phyloP scores from a whole-genome alignment of 2,113 vertebrate genomes.

The Triplophysa dalaica region DNA sequence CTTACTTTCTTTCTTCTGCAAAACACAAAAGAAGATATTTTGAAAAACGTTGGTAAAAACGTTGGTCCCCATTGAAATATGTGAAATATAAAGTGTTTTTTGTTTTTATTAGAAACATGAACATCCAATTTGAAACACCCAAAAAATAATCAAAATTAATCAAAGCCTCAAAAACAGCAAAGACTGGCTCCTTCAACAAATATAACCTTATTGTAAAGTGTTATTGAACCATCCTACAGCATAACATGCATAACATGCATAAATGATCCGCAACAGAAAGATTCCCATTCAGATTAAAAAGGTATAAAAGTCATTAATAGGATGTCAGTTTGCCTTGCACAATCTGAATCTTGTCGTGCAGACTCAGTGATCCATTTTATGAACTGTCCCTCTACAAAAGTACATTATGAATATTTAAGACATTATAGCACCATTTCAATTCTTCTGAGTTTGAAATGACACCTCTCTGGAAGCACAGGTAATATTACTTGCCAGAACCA shows the following conservation, averaged over 20 bases:
- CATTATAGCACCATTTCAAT: not conserved
- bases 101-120: too few relatives aligned
- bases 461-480: not conserved
- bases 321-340: constrained; percentile 35
- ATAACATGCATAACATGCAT: not conserved
- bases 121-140: too few relatives aligned
- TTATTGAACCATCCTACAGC: too few relatives aligned
- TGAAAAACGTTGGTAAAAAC: too few relatives aligned
- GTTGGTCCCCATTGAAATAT: too few relatives aligned
- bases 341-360: constrained; percentile 15
- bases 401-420: constrained; percentile 39
- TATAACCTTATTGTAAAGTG: too few relatives aligned
- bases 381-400: constrained; percentile 19
- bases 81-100: too few relatives aligned
- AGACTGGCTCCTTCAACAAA: too few relatives aligned
- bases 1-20: too few relatives aligned
- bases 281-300: not conserved
- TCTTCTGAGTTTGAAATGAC: not conserved
- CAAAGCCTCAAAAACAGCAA: too few relatives aligned
- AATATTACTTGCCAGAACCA: not conserved
- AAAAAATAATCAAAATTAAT: too few relatives aligned
- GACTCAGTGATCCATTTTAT: constrained; percentile 23
- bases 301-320: constrained; percentile 22
- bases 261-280: not conserved
- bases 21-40: too few relatives aligned